These are phyloP conservation scores for Eublepharis macularius DNA, from an alignment of 2,113 vertebrate species.

Conservation along the genomic window DNA sequence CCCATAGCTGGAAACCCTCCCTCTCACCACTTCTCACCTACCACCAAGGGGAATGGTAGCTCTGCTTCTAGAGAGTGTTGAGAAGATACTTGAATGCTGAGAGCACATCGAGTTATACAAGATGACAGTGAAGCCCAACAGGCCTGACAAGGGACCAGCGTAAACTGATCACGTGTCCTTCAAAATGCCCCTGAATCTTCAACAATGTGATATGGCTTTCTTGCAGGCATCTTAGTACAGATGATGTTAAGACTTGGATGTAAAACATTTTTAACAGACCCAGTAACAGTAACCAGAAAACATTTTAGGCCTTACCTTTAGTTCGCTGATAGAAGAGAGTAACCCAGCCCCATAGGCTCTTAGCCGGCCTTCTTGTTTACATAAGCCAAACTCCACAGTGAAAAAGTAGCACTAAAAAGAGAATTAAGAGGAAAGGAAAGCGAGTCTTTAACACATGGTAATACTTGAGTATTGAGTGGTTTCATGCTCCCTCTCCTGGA, in stretches of 20 bases:
- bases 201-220: neutral
- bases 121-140: too few species aligned
- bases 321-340: constrained; percentile 96
- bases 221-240: neutral
- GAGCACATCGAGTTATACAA: too few species aligned
- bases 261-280: neutral
- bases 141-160: too few species aligned
- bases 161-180: too few species aligned
- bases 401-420: constrained; percentile 94
- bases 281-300: neutral
- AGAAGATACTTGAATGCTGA: too few species aligned
- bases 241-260: neutral
- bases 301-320: constrained; percentile 82
- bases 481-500: neutral
- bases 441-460: neutral
- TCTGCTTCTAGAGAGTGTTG: too few species aligned
- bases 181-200: neutral
- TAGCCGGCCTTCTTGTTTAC: constrained; percentile 93
- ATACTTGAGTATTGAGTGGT: neutral
- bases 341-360: constrained; percentile 94
- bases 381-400: constrained; percentile 96
- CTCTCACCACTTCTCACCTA: too few species aligned
- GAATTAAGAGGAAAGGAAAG: neutral
- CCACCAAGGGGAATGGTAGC: too few species aligned
- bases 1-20: too few species aligned